Evolutionary conservation across 2,888 invertebrate genomes (phyloP).

Genomic region (Xanthorhoe spadicearia): DNA sequence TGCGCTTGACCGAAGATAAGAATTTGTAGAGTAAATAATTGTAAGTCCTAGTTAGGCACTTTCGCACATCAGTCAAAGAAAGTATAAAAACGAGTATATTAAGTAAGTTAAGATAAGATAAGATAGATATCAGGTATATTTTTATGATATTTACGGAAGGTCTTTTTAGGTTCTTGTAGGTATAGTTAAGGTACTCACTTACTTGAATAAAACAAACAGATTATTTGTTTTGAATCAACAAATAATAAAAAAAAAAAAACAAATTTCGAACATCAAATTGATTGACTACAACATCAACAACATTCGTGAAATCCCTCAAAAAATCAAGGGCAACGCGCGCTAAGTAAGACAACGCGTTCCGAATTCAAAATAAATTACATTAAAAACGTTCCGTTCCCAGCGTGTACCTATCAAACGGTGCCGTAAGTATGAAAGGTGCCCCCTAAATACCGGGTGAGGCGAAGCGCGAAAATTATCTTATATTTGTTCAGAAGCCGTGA

Average conservation of each 20-base stretch:
- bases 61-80: too few relatives aligned
- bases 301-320: conserved; percentile 22
- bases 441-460: conserved; percentile 83
- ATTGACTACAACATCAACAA: conserved; percentile 1
- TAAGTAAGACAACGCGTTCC: conserved; percentile 61
- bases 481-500: conserved; percentile 84
- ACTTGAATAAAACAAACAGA: too few relatives aligned
- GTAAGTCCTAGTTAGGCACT: not conserved
- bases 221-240: too few relatives aligned
- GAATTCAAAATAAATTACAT: conserved; percentile 82
- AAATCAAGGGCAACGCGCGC: conserved; percentile 46
- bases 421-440: conserved; percentile 83
- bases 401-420: conserved; percentile 71
- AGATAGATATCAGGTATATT: too few relatives aligned
- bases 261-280: not conserved
- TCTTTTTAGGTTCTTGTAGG: too few relatives aligned
- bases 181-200: too few relatives aligned
- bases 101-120: too few relatives aligned
- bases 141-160: too few relatives aligned
- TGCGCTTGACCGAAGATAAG: conserved; percentile 36
- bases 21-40: conserved; percentile 20
- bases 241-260: too few relatives aligned
- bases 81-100: too few relatives aligned
- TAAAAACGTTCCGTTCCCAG: conserved; percentile 59
- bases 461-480: conserved; percentile 85